phyloP scores from a whole-genome alignment of 2,113 vertebrate genomes.

The Ondatra zibethicus region DNA sequence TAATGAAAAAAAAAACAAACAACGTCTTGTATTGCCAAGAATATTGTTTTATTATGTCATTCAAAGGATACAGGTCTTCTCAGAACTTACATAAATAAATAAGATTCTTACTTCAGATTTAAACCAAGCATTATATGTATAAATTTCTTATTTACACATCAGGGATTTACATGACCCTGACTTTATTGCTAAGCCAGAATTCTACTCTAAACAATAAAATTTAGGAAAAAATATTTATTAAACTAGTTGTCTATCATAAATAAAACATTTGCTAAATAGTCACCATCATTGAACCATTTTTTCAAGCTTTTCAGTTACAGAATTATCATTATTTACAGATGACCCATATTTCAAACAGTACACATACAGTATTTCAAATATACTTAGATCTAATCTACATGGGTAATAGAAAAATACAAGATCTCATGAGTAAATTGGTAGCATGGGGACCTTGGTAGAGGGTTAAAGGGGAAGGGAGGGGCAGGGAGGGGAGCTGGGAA shows the following conservation, averaged over 20 bases:
- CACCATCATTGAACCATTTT: neutral
- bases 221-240: neutral
- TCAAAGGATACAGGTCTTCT: neutral
- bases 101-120: neutral
- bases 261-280: neutral
- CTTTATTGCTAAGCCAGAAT: neutral
- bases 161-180: neutral
- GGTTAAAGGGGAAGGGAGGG: too few relatives aligned
- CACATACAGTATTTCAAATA: neutral
- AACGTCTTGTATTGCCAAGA: neutral
- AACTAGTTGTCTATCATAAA: neutral
- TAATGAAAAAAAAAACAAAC: neutral
- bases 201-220: slow-evolving; percentile 19
- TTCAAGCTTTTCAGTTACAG: neutral
- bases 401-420: too few relatives aligned
- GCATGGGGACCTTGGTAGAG: too few relatives aligned
- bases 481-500: too few relatives aligned
- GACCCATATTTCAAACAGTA: neutral
- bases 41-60: neutral
- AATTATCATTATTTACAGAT: neutral
- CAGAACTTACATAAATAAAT: neutral
- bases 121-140: neutral
- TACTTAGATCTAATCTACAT: too few relatives aligned
- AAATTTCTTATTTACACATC: neutral
- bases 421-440: too few relatives aligned